A percentile compares a stretch with the other conserved stretches of the same genome.
Conservation (phyloP, 2,113 vertebrate species). For the Sardina pilchardus region DNA sequence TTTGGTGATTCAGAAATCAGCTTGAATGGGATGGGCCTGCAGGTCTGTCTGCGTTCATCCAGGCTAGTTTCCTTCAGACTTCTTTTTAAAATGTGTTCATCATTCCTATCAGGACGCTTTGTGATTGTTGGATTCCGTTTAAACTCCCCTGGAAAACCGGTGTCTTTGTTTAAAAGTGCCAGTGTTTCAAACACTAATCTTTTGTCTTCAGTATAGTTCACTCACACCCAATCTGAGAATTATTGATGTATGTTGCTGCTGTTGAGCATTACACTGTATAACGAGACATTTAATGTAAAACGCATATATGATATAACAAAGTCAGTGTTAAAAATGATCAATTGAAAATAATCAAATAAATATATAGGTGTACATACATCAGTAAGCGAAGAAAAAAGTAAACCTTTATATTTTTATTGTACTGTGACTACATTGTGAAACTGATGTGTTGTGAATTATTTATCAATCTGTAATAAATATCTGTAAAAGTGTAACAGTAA, state of each 20-base stretch:
- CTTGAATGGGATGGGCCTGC: too few relatives aligned
- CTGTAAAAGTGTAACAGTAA: slow-evolving; percentile 9
- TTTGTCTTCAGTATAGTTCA: slow-evolving; percentile 51
- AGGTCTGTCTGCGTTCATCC: too few relatives aligned
- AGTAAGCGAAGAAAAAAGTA: slow-evolving; percentile 32
- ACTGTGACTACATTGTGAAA: slow-evolving; percentile 47
- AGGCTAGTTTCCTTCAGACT: not conserved
- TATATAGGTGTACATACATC: slow-evolving; percentile 40
- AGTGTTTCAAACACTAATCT: slow-evolving; percentile 58
- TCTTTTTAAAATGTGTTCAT: not conserved
- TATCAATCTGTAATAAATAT: slow-evolving; percentile 53
- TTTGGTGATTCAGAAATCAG: too few relatives aligned
- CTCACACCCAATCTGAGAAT: slow-evolving; percentile 25
- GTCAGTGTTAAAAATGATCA: slow-evolving; percentile 54
- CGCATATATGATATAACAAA: slow-evolving; percentile 23
- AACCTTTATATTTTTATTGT: slow-evolving; percentile 57
- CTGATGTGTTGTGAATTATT: slow-evolving; percentile 16
- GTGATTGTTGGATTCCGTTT: not conserved
- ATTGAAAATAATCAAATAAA: slow-evolving; percentile 50
- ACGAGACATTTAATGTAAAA: slow-evolving; percentile 56
- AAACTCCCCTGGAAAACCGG: slow-evolving; percentile 21
- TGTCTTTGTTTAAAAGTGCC: slow-evolving; percentile 55
- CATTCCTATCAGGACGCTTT: not conserved
- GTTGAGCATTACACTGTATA: slow-evolving; percentile 62
- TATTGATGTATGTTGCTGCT: slow-evolving; percentile 60